Conservation (phyloP, 1,140 invertebrate species). For the Cheumatopsyche charites region DNA sequence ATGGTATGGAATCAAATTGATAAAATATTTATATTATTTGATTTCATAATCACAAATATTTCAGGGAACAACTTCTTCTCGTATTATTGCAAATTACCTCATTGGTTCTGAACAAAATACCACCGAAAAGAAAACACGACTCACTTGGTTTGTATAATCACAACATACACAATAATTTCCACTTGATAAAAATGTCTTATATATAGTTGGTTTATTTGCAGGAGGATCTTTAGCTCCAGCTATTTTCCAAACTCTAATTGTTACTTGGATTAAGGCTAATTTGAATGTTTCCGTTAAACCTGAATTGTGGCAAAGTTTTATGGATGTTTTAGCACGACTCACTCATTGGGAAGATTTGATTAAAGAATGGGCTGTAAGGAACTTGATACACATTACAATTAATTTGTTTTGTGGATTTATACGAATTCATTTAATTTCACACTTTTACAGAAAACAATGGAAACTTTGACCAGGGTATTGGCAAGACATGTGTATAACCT, state of each 20-base stretch:
- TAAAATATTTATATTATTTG: conserved; percentile 10
- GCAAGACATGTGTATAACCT: conserved; percentile 92
- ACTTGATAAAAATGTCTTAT: conserved; percentile 1
- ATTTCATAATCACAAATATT: conserved; percentile 49
- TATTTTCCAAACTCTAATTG: conserved; percentile 94
- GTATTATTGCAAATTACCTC: conserved; percentile 93
- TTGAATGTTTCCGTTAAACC: conserved; percentile 88
- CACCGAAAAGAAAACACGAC: conserved; percentile 75
- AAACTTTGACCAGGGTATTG: conserved; percentile 90
- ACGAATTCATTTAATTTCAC: conserved; percentile 38
- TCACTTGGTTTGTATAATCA: conserved; percentile 68
- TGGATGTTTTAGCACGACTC: conserved; percentile 83
- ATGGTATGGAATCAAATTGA: conserved; percentile 69
- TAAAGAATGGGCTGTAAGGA: conserved; percentile 91
- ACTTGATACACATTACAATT: neutral
- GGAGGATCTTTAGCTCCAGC: conserved; percentile 80
- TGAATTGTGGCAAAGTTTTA: conserved; percentile 94
- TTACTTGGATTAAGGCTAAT: conserved; percentile 98
- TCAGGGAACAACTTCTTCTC: conserved; percentile 83
- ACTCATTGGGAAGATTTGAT: conserved; percentile 96
- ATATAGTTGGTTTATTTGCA: neutral
- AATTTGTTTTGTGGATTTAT: too few species aligned
- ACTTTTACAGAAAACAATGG: conserved; percentile 89
- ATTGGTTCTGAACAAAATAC: conserved; percentile 81
- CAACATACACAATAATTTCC: too few species aligned